Evolutionary conservation across 2,113 vertebrate species (phyloP), one percentile per base, ranked within the genome.

Genomic region (Capra hircus): DNA sequence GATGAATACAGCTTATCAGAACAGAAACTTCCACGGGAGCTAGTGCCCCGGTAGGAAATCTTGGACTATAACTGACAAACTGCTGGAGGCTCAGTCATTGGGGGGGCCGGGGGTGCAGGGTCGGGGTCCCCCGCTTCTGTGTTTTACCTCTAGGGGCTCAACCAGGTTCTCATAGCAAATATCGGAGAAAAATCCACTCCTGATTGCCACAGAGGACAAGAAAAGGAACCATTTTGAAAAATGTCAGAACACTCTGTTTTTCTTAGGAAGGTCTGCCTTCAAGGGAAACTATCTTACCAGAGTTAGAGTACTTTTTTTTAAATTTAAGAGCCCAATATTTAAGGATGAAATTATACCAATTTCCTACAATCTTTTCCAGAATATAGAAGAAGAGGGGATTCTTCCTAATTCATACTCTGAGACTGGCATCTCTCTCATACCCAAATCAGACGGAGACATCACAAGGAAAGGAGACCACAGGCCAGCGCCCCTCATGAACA

Each of bases 61-160:
- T n/a, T 45, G 17, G 55, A 40, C 19, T n/a, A 0, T 62, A 27
- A 77, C 12, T 19, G 48, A 21, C 3, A 19, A 59, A 50, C 36
- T 78, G 16, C 57, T 59, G 36, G 40, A 57, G 53, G 33, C 59
- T 62, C 59, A 62, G 13, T 62, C 59, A 62, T 3, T 6, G 12
- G 27, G 25, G 11, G 2, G 57, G 11, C 2, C 2, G 4, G 21
- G 9, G 4, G 21, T 21, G 6, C 17, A 2, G n/a, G 45, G 48
- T 45, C 0, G 2, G 14, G 30, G 7, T 71, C 48, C 17, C 15
- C 25, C 50, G 23, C 11, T 83, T 83, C 25, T 8, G 43, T 40
- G 78, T 86, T 80, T 92, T 87, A 28, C 16, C 6, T 82, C 48
- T 23, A 77, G 59, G 71, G 62, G 3, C 16, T 84, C 74, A 90